Percentiles rank a stretch among this genome's conserved stretches.
Evolutionary conservation across 2,113 vertebrate genomes (phyloP).

Genomic region (Brienomyrus longianalis): DNA sequence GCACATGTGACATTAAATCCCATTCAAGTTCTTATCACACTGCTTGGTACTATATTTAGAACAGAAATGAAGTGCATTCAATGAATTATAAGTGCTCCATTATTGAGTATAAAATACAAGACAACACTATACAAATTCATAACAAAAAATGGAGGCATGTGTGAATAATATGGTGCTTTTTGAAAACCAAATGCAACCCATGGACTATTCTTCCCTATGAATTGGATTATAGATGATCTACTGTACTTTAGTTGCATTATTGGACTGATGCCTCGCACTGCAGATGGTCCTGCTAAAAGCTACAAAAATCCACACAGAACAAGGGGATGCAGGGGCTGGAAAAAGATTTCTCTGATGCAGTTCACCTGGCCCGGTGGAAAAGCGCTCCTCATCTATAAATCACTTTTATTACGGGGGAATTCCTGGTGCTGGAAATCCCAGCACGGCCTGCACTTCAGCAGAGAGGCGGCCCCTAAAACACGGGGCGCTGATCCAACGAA

Average conservation of each 20-base stretch:
- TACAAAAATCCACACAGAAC: neutral
- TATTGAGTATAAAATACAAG: neutral
- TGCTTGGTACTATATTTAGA: neutral
- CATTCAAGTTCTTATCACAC: neutral
- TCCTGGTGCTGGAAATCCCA: neutral
- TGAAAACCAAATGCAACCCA: neutral
- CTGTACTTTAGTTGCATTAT: neutral
- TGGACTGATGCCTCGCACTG: neutral
- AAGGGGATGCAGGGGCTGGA: neutral
- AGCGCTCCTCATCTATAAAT: neutral
- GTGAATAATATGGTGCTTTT: neutral
- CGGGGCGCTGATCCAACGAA: neutral
- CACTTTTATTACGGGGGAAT: conserved; percentile 8
- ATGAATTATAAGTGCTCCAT: neutral
- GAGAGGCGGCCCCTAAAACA: neutral
- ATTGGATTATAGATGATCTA: neutral
- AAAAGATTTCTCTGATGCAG: neutral
- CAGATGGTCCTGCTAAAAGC: neutral
- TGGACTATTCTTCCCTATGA: neutral
- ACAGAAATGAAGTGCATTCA: neutral
- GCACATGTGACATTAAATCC: neutral
- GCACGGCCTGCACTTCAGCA: neutral
- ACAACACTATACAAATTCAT: neutral
- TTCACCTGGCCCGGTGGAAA: neutral
- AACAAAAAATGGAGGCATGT: neutral